These are phyloP conservation scores for Spicauda simplicius DNA, from an alignment of 2,888 invertebrate species.

Conservation along the genomic window DNA sequence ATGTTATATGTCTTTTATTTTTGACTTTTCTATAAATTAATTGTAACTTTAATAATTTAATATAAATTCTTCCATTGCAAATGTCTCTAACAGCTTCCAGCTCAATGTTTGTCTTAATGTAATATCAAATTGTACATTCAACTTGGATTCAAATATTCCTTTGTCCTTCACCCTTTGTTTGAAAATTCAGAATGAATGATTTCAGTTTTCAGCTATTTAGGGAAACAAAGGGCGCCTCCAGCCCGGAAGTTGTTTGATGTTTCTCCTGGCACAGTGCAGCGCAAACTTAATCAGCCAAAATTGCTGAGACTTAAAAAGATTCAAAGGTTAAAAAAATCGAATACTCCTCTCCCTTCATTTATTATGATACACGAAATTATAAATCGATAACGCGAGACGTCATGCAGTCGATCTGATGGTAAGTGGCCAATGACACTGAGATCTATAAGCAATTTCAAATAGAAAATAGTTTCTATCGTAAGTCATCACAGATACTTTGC, in stretches of 20 bases:
- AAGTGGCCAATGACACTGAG: too few species aligned
- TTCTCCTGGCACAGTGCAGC: slow-evolving; percentile 2
- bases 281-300: slow-evolving; percentile 44
- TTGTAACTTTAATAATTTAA: too few species aligned
- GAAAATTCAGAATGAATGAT: slow-evolving; percentile 26
- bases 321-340: background rate
- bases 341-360: too few species aligned
- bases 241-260: slow-evolving; percentile 5
- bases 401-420: too few species aligned
- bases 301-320: background rate
- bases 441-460: too few species aligned
- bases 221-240: slow-evolving; percentile 12
- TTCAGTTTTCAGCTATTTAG: slow-evolving; percentile 26
- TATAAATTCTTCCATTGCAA: too few species aligned
- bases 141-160: slow-evolving; percentile 23
- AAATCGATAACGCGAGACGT: too few species aligned
- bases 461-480: too few species aligned
- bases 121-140: slow-evolving; percentile 22
- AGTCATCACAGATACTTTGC: too few species aligned
- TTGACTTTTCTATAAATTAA: too few species aligned
- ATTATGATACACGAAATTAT: too few species aligned
- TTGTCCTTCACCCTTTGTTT: slow-evolving; percentile 29
- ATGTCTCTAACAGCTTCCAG: background rate
- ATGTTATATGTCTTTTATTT: too few species aligned
- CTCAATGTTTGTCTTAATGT: background rate